These are phyloP conservation scores for Actinostola sp. DNA, from an alignment of 92 coral and sea anemone species.

Conservation along the genomic window DNA sequence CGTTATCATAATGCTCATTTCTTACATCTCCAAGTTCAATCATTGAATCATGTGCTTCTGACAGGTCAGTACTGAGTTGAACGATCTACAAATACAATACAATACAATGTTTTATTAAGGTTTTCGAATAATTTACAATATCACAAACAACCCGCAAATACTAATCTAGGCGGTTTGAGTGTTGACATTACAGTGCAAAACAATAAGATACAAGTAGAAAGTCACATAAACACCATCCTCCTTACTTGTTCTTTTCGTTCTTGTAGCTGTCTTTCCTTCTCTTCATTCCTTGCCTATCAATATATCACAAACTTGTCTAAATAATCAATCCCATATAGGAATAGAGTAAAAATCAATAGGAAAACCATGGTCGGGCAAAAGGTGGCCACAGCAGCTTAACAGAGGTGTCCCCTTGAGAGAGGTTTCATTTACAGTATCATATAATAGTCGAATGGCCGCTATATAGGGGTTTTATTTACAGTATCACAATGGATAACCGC, in stretches of 20 bases:
- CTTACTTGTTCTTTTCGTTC: slow-evolving; percentile 55
- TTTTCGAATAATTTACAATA: neutral
- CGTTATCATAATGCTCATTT: too few species aligned
- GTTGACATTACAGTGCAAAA: too few species aligned
- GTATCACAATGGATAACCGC: too few species aligned
- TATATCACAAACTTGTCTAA: neutral
- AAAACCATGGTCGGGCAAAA: too few species aligned
- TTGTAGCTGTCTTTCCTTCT: slow-evolving; percentile 58
- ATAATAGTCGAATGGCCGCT: too few species aligned
- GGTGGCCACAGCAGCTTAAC: too few species aligned
- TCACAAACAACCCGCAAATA: neutral
- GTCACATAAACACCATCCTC: neutral
- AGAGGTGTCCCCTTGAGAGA: too few species aligned
- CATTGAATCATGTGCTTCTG: slow-evolving; percentile 62
- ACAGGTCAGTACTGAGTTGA: slow-evolving; percentile 63
- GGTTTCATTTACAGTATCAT: too few species aligned
- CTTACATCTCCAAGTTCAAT: slow-evolving; percentile 77
- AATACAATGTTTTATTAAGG: neutral
- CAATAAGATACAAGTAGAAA: neutral
- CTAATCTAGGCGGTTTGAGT: too few species aligned
- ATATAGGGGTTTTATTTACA: too few species aligned
- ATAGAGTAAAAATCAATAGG: too few species aligned
- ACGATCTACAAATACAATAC: slow-evolving; percentile 36
- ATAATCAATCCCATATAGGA: neutral
- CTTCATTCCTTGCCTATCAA: slow-evolving; percentile 57